phyloP scores from a whole-genome alignment of 2,113 vertebrate genomes.

The Megaleporinus macrocephalus region DNA sequence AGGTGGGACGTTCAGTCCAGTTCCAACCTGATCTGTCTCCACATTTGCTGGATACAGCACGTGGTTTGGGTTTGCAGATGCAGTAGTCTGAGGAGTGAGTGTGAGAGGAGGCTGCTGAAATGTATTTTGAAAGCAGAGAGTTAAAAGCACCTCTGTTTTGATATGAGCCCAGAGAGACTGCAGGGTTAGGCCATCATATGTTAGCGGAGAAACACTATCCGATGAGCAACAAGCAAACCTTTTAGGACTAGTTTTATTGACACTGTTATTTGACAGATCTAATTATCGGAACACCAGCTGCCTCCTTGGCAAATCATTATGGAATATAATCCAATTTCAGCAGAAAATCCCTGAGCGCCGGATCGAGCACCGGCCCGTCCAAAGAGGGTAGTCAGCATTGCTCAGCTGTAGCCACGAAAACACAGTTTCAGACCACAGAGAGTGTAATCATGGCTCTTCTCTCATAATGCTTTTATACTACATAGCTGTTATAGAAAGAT shows the following conservation, averaged over 20 bases:
- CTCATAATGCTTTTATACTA: background rate
- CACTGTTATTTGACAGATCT: conserved; percentile 72
- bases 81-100: conserved; percentile 5
- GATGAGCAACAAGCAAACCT: conserved; percentile 64
- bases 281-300: conserved; percentile 77
- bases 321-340: conserved; percentile 74
- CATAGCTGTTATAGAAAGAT: background rate
- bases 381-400: conserved; percentile 27
- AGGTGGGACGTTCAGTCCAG: conserved; percentile 45
- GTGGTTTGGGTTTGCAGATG: background rate
- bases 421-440: background rate
- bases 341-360: conserved; percentile 45
- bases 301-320: conserved; percentile 72
- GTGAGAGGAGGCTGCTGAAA: background rate
- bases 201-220: conserved; percentile 58
- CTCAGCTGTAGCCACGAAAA: background rate
- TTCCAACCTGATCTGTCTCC: conserved; percentile 26
- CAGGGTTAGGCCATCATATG: conserved; percentile 7
- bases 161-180: conserved; percentile 22
- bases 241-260: conserved; percentile 69
- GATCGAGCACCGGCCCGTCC: background rate
- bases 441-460: conserved; percentile 4
- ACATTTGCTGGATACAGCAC: background rate
- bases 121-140: conserved; percentile 19
- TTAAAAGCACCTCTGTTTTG: conserved; percentile 2